These are phyloP conservation scores for Dinomys branickii DNA, from an alignment of 2,113 vertebrate genomes.

Conservation along the genomic window DNA sequence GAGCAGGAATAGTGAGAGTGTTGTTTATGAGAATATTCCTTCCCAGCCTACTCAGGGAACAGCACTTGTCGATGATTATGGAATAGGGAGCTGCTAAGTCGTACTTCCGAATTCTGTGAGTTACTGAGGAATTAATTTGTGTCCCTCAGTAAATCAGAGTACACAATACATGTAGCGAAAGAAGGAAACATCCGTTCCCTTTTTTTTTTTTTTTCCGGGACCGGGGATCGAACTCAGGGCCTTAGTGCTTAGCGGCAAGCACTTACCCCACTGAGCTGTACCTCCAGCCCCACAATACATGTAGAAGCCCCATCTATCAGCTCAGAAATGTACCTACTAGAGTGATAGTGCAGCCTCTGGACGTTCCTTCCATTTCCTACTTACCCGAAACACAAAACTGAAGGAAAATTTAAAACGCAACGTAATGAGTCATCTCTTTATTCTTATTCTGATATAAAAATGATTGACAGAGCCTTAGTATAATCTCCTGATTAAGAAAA, in stretches of 20 bases:
- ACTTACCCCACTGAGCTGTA: too few relatives aligned
- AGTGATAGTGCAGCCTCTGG: neutral
- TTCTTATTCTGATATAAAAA: neutral
- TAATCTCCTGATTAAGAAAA: neutral
- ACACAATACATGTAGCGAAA: neutral
- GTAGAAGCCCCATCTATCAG: neutral
- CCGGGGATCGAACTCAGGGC: too few relatives aligned
- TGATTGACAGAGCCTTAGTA: neutral
- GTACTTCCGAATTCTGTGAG: neutral
- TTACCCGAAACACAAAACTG: neutral
- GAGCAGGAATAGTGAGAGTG: fast-evolving
- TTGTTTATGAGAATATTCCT: neutral
- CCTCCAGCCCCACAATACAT: neutral
- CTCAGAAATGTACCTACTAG: neutral
- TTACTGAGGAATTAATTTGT: neutral
- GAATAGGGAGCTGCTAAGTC: neutral
- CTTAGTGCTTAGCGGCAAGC: too few relatives aligned
- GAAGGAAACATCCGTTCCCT: too few relatives aligned
- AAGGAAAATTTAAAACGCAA: neutral
- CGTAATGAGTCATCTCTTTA: neutral
- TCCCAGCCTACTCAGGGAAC: neutral
- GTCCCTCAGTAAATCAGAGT: neutral
- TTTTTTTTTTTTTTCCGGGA: too few relatives aligned
- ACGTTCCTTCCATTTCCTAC: neutral
- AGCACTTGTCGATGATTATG: neutral